Percentiles rank a stretch among this genome's conserved stretches.
These are phyloP conservation scores for Barypeithes pellucidus DNA, from an alignment of 2,888 invertebrate species.

Conservation along the genomic window DNA sequence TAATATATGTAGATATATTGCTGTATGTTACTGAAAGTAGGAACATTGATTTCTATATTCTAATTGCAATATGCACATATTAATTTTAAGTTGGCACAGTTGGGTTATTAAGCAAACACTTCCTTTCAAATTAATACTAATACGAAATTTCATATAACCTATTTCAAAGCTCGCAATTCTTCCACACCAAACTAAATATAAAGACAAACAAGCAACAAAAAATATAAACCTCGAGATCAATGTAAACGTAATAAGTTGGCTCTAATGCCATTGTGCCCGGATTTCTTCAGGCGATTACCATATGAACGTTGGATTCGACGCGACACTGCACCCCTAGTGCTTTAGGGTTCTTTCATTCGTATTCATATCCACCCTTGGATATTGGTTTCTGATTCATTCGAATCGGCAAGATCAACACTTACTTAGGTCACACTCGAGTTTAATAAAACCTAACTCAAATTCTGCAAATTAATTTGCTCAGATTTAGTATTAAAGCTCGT, in stretches of 20 bases:
- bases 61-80: too few species aligned
- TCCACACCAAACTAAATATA: slow-evolving; percentile 71
- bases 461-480: slow-evolving; percentile 51
- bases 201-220: slow-evolving; percentile 70
- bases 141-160: slow-evolving; percentile 41
- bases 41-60: too few species aligned
- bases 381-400: slow-evolving; percentile 71
- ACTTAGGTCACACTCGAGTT: slow-evolving; percentile 60
- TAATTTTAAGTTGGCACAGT: background rate
- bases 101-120: background rate
- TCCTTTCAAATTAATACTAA: background rate
- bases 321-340: slow-evolving; percentile 62
- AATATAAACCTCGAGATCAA: slow-evolving; percentile 72
- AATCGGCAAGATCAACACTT: slow-evolving; percentile 70
- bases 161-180: slow-evolving; percentile 56
- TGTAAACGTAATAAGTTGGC: slow-evolving; percentile 72
- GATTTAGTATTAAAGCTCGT: slow-evolving; percentile 45
- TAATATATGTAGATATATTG: too few species aligned
- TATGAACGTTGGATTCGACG: slow-evolving; percentile 68
- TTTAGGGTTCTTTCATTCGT: slow-evolving; percentile 50
- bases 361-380: slow-evolving; percentile 62
- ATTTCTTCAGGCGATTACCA: slow-evolving; percentile 71
- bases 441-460: slow-evolving; percentile 49
- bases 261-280: slow-evolving; percentile 71
- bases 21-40: too few species aligned